Conservation (phyloP, 1,140 invertebrate species). For the Arctopsyche grandis region DNA sequence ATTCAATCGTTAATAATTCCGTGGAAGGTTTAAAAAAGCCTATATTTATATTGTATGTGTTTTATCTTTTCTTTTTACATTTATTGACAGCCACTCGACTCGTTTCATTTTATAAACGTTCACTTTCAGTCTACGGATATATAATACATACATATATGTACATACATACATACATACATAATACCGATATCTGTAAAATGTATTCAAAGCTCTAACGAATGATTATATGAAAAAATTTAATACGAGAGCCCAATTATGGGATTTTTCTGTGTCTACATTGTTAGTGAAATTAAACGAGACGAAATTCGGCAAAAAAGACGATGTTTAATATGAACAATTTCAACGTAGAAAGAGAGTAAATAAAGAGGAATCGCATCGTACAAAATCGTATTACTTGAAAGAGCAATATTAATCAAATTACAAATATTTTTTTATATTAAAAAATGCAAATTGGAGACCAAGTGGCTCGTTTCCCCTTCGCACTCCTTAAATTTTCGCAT, state of each 20-base stretch:
- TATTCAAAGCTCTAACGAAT: neutral
- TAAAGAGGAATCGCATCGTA: no score
- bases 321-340: no score
- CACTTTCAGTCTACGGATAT: no score
- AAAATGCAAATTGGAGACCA: neutral
- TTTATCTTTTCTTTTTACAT: neutral
- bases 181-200: no score
- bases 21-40: neutral
- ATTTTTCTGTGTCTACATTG: neutral
- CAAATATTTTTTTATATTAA: neutral
- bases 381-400: neutral
- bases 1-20: slow-evolving; percentile 27
- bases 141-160: no score
- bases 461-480: no score
- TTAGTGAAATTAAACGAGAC: no score
- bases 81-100: neutral
- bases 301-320: no score
- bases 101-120: neutral
- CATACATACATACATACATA: no score
- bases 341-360: no score
- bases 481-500: neutral
- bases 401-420: slow-evolving; percentile 14
- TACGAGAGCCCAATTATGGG: neutral
- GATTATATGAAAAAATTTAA: neutral
- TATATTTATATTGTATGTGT: neutral